phyloP scores from a whole-genome alignment of 2,797 vertebrate genomes.

The Gobio occitaniae region DNA sequence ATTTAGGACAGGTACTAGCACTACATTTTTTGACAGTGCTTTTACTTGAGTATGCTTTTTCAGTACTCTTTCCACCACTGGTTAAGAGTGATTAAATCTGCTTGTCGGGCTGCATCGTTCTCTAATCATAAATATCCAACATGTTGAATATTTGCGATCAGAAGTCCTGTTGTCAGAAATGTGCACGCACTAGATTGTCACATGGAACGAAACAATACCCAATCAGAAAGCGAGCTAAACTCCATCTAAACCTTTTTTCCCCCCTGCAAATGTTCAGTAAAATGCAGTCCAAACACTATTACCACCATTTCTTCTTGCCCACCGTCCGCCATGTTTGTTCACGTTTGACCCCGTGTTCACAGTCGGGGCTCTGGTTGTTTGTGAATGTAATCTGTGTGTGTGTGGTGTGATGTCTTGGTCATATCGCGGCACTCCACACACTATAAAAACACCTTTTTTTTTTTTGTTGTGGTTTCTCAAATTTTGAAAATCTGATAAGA shows the following conservation, averaged over 20 bases:
- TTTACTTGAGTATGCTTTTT: too few relatives aligned
- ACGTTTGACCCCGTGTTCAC: neutral
- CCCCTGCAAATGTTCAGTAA: neutral
- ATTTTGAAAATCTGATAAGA: neutral
- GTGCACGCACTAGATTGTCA: neutral
- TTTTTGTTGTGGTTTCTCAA: neutral
- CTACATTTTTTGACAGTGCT: too few relatives aligned
- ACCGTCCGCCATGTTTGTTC: neutral
- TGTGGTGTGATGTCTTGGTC: neutral
- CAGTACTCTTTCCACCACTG: too few relatives aligned
- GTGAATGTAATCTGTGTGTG: neutral
- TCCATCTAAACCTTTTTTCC: neutral
- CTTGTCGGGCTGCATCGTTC: neutral
- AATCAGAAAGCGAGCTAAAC: neutral
- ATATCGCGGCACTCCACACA: neutral
- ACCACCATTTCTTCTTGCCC: neutral
- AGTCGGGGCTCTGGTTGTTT: neutral
- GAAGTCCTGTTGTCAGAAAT: neutral
- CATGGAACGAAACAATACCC: neutral
- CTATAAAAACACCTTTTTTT: neutral
- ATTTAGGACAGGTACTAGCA: too few relatives aligned
- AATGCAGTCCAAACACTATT: neutral
- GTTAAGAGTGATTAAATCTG: neutral
- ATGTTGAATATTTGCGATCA: neutral
- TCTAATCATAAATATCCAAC: neutral